Evolutionary conservation across 2,888 invertebrate species (phyloP).

Genomic region (Beris morrisii): DNA sequence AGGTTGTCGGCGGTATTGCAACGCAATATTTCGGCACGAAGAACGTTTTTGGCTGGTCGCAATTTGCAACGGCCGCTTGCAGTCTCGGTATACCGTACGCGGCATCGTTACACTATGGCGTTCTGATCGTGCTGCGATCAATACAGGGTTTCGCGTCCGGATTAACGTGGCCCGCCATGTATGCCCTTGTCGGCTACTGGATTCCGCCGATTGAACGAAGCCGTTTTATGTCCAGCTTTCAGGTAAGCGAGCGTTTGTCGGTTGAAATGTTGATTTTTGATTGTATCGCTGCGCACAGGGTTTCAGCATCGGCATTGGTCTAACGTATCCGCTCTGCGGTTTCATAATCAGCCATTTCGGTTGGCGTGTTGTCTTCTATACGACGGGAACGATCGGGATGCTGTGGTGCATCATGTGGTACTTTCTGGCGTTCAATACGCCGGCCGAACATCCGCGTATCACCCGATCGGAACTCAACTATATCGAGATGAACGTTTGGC

Average conservation of each 20-base stretch:
- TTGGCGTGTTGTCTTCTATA: conserved; percentile 71
- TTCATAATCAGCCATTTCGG: conserved; percentile 69
- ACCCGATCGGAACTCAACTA: conserved; percentile 65
- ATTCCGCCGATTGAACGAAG: conserved; percentile 71
- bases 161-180: conserved; percentile 76
- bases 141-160: conserved; percentile 73
- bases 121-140: conserved; percentile 65
- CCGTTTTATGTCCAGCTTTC: conserved; percentile 75
- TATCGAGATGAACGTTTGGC: conserved; percentile 65
- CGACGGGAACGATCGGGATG: conserved; percentile 66
- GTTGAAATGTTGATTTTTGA: conserved; percentile 13
- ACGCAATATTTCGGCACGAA: conserved; percentile 73
- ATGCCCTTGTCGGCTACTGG: conserved; percentile 72
- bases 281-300: conserved; percentile 52
- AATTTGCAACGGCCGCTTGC: conserved; percentile 68
- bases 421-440: conserved; percentile 68
- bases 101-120: conserved; percentile 63
- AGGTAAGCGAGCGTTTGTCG: conserved; percentile 56
- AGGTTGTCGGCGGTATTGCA: conserved; percentile 68
- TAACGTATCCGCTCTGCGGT: conserved; percentile 71
- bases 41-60: conserved; percentile 70
- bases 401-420: conserved; percentile 72
- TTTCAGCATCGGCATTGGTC: conserved; percentile 72
- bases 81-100: conserved; percentile 68
- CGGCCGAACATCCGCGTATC: conserved; percentile 69